Conservation (phyloP, 2,113 vertebrate species). For the Cryptoleucopteryx plumbea region DNA sequence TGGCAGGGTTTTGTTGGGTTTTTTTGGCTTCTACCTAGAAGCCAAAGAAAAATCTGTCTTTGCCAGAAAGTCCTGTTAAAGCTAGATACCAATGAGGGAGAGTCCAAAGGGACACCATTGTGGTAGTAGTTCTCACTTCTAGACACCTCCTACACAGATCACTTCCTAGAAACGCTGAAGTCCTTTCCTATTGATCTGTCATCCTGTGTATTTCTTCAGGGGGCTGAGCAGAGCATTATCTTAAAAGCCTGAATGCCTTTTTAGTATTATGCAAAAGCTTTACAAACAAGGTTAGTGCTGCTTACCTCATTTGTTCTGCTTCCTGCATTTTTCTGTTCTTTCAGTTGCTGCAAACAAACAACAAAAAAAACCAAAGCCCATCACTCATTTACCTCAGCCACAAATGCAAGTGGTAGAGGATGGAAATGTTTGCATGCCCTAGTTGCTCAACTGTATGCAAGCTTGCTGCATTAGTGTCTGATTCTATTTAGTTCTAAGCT, state of each 20-base stretch:
- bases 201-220: neutral
- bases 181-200: neutral
- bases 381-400: neutral
- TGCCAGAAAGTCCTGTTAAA: neutral
- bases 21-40: neutral
- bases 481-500: neutral
- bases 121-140: neutral
- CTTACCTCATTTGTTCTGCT: constrained; percentile 92
- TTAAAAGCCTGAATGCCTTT: neutral
- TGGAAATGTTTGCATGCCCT: neutral
- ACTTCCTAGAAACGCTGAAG: neutral
- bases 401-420: neutral
- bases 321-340: constrained; percentile 91
- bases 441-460: neutral
- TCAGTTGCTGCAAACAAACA: constrained; percentile 84
- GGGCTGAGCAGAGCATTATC: neutral
- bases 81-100: neutral
- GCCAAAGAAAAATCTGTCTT: neutral
- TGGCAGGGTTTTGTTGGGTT: neutral
- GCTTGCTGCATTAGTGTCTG: neutral
- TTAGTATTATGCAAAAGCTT: neutral
- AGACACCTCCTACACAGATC: rapidly evolving
- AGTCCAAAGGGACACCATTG: no score
- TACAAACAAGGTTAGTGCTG: neutral
- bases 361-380: neutral